These are phyloP conservation scores for Keiferia lycopersicella DNA, from an alignment of 2,888 invertebrate genomes.

Conservation along the genomic window DNA sequence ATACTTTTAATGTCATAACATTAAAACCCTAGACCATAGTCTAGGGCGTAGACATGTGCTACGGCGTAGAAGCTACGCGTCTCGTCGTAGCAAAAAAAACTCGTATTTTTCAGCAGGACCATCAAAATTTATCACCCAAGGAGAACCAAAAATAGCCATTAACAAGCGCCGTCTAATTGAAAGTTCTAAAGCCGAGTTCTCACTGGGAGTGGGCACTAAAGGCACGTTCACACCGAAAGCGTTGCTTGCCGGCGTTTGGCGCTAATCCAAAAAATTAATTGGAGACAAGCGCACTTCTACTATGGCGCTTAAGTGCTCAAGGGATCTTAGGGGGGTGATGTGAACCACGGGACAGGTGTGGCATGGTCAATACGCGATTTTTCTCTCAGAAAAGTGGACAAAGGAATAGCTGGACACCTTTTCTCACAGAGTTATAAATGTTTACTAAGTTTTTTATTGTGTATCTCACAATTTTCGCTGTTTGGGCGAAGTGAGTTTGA, in stretches of 20 bases:
- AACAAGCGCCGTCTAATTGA: slow-evolving; percentile 15
- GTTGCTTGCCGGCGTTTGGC: slow-evolving; percentile 50
- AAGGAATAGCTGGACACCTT: too few species aligned
- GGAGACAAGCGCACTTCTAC: slow-evolving; percentile 52
- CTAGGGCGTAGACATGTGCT: background rate
- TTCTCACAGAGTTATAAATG: too few species aligned
- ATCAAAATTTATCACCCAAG: background rate
- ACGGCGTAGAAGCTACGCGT: background rate
- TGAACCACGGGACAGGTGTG: background rate
- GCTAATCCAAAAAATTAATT: slow-evolving; percentile 73
- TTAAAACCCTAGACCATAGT: too few species aligned
- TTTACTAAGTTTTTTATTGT: too few species aligned
- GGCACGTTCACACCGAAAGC: slow-evolving; percentile 28
- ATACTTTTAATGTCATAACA: too few species aligned
- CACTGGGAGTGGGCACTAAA: slow-evolving; percentile 24
- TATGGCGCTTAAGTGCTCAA: slow-evolving; percentile 35
- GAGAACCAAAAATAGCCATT: slow-evolving; percentile 1
- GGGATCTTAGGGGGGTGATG: slow-evolving; percentile 34
- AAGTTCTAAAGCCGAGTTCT: slow-evolving; percentile 8
- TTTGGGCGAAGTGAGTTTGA: too few species aligned
- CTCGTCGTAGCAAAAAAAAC: background rate
- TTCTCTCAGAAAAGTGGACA: background rate
- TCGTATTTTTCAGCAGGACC: background rate
- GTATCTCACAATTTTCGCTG: too few species aligned
- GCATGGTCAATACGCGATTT: background rate